These are phyloP conservation scores for Chloropsis cyanopogon DNA, from an alignment of 2,113 vertebrate species.

Conservation along the genomic window DNA sequence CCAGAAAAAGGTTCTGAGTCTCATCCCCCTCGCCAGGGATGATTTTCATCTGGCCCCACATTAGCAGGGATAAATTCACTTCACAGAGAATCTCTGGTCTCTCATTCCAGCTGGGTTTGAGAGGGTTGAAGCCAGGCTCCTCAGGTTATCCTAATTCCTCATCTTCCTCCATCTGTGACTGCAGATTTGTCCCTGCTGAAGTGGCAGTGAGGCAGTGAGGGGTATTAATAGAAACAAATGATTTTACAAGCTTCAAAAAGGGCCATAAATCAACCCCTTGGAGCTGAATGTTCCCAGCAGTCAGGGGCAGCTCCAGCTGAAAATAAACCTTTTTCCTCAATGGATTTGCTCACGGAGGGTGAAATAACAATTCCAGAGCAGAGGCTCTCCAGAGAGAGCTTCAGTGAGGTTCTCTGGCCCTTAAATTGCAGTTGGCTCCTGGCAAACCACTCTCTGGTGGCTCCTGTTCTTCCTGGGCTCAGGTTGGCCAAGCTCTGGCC, in stretches of 20 bases:
- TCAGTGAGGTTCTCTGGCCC: not conserved
- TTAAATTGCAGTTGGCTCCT: fast-evolving
- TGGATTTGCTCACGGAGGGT: not conserved
- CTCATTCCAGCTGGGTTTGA: not conserved
- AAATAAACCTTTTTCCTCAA: not conserved
- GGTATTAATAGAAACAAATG: slow-evolving; percentile 21
- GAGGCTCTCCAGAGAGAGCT: not conserved
- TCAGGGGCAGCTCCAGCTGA: not conserved
- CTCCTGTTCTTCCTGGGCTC: not conserved
- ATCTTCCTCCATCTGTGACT: not conserved
- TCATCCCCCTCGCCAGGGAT: fast-evolving
- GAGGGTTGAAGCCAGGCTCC: not conserved
- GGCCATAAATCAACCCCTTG: not conserved
- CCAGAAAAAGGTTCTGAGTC: not conserved
- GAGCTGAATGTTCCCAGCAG: not conserved
- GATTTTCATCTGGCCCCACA: not conserved
- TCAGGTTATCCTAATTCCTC: not conserved
- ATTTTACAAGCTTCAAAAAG: not conserved
- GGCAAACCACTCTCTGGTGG: not conserved
- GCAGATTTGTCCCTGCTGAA: not conserved
- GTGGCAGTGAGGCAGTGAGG: not conserved
- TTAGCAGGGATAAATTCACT: not conserved
- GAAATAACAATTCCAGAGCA: not conserved
- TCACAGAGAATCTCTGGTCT: not conserved
- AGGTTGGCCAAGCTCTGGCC: not conserved